Conservation (phyloP, 1,140 invertebrate species). For the Drosophila nigrodunni region DNA sequence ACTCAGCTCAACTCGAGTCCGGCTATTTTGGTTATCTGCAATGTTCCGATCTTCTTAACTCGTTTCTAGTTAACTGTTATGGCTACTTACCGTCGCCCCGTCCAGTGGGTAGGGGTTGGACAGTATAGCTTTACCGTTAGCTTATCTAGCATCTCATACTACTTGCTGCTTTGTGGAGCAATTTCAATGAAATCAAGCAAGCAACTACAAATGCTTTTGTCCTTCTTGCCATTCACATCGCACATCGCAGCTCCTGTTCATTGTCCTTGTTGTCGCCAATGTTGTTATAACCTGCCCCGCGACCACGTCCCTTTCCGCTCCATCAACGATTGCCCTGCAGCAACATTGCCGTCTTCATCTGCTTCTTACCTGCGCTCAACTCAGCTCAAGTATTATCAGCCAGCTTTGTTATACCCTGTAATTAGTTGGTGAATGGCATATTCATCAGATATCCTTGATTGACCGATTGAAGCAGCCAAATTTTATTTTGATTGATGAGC, state of each 20-base stretch:
- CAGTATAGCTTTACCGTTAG: conserved; percentile 6
- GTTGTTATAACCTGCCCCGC: conserved; percentile 13
- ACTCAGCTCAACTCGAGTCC: conserved; percentile 3
- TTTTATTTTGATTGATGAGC: too few species aligned
- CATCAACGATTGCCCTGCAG: conserved; percentile 22
- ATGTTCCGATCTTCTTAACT: conserved; percentile 21
- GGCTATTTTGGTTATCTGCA: conserved; percentile 19
- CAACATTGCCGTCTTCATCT: conserved; percentile 7
- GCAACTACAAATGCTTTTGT: conserved; percentile 52
- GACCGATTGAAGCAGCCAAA: too few species aligned
- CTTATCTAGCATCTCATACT: conserved; percentile 29
- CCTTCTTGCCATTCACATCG: conserved; percentile 23
- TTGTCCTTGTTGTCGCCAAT: conserved; percentile 46
- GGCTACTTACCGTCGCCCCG: conserved; percentile 29
- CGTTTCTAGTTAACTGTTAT: conserved; percentile 41
- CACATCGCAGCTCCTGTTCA: conserved; percentile 22
- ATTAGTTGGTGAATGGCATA: neutral
- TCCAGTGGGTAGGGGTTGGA: neutral
- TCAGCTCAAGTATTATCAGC: conserved; percentile 30
- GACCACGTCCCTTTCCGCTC: neutral
- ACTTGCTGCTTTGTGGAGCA: conserved; percentile 38
- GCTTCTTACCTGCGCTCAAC: conserved; percentile 25
- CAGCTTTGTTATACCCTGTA: conserved; percentile 26
- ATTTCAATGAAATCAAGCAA: conserved; percentile 47
- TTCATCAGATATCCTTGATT: neutral